These are phyloP conservation scores for Somateria mollissima DNA, from an alignment of 2,797 vertebrate species.

Conservation along the genomic window DNA sequence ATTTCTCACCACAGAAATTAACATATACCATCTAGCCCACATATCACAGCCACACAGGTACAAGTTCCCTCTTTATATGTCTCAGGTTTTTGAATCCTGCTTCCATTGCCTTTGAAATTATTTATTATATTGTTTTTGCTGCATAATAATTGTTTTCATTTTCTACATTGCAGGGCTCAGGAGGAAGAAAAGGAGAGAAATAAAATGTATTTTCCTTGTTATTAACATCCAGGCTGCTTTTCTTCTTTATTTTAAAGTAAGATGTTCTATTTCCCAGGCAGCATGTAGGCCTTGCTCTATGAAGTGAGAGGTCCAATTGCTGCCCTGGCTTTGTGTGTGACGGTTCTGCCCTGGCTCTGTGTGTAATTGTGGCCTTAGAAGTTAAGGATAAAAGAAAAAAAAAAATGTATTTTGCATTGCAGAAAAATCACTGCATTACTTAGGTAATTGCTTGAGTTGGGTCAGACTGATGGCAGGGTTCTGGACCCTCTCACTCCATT, in stretches of 20 bases:
- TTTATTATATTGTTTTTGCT: not conserved
- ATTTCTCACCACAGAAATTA: not conserved
- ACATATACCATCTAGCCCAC: not conserved
- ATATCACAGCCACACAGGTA: accelerated
- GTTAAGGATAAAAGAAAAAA: slow-evolving; percentile 39
- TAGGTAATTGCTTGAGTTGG: slow-evolving; percentile 58
- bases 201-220: slow-evolving; percentile 35
- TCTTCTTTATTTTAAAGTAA: slow-evolving; percentile 66
- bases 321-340: slow-evolving; percentile 35
- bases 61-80: not conserved
- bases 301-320: slow-evolving; percentile 42
- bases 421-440: slow-evolving; percentile 33
- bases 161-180: not conserved
- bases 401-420: too few species aligned
- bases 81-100: not conserved
- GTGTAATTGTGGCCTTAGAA: slow-evolving; percentile 51
- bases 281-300: not conserved
- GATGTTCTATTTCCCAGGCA: slow-evolving; percentile 70
- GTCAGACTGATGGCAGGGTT: slow-evolving; percentile 43
- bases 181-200: not conserved
- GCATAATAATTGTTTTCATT: not conserved
- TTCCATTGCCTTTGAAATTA: not conserved
- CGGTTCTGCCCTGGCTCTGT: not conserved
- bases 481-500: slow-evolving; percentile 38
- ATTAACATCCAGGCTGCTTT: slow-evolving; percentile 61